Conservation (phyloP, 2,888 invertebrate genomes). For the Arrhopalites spinosus region DNA sequence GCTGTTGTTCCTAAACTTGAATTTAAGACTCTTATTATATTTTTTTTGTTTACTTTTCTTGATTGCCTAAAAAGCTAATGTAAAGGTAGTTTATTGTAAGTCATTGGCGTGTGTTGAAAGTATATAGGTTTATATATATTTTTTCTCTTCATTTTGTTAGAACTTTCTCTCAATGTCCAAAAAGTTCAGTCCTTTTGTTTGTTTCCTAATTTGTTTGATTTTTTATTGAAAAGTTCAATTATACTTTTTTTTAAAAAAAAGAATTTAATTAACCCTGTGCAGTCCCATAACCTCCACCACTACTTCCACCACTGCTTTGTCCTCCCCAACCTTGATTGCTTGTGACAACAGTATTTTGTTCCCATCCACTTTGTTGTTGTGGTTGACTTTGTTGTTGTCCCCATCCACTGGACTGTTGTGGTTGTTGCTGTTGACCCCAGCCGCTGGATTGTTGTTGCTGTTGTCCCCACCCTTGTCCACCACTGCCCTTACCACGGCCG, state of each 20-base stretch:
- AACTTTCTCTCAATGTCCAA: background rate
- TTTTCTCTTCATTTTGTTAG: background rate
- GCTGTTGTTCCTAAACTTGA: too few species aligned
- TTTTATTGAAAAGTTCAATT: background rate
- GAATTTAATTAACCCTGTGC: constrained; percentile 25
- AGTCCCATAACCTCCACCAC: constrained; percentile 23
- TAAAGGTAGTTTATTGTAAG: too few species aligned
- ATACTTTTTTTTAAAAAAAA: background rate
- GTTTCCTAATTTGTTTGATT: background rate
- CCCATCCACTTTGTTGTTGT: background rate
- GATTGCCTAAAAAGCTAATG: background rate
- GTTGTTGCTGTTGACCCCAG: constrained; percentile 10
- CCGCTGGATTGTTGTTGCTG: constrained; percentile 18
- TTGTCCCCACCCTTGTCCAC: constrained; percentile 23
- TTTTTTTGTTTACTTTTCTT: background rate
- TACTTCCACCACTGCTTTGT: constrained; percentile 13
- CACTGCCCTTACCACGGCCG: constrained; percentile 39
- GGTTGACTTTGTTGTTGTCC: background rate
- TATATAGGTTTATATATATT: background rate
- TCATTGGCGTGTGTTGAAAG: background rate
- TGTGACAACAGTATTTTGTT: too few species aligned
- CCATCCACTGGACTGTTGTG: constrained; percentile 3
- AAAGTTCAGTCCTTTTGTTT: constrained; percentile 5
- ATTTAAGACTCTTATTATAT: too few species aligned
- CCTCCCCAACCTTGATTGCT: constrained; percentile 8